phyloP scores from a whole-genome alignment of 2,113 vertebrate species.

The Heterotis niloticus region DNA sequence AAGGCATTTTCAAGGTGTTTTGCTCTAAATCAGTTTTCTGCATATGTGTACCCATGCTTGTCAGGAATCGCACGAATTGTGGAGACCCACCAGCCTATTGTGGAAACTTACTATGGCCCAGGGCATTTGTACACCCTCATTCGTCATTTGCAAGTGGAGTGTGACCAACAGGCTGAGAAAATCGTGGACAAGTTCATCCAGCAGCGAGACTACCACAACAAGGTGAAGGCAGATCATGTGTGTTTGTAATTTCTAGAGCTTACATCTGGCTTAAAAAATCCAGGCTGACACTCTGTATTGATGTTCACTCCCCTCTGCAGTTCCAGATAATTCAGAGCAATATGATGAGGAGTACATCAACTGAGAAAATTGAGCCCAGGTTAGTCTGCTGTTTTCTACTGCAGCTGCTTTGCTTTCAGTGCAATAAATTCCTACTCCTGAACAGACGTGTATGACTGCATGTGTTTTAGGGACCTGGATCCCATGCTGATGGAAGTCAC shows the following conservation, averaged over 20 bases:
- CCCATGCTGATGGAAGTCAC: constrained; percentile 90
- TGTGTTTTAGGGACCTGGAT: constrained; percentile 80
- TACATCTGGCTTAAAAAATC: neutral
- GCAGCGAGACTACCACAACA: constrained; percentile 86
- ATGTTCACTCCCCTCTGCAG: constrained; percentile 58
- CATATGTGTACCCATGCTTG: neutral
- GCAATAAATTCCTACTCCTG: neutral
- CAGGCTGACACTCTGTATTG: neutral
- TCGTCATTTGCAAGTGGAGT: constrained; percentile 89
- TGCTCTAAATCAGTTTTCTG: neutral
- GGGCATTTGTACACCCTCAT: constrained; percentile 87
- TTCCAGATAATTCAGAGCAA: constrained; percentile 91
- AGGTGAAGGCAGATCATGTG: constrained; percentile 59
- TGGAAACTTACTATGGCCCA: constrained; percentile 94
- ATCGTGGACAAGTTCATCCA: constrained; percentile 90
- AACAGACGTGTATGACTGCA: neutral
- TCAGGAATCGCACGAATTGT: constrained; percentile 90
- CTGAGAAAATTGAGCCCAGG: constrained; percentile 90
- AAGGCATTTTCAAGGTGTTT: neutral
- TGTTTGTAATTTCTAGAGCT: neutral
- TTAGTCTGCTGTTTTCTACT: constrained; percentile 41
- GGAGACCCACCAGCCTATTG: constrained; percentile 94
- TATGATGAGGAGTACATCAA: constrained; percentile 81
- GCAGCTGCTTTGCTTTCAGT: neutral
- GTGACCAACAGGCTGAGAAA: constrained; percentile 86